These are phyloP conservation scores for Sturmia bella DNA, from an alignment of 2,888 invertebrate genomes.

Conservation along the genomic window DNA sequence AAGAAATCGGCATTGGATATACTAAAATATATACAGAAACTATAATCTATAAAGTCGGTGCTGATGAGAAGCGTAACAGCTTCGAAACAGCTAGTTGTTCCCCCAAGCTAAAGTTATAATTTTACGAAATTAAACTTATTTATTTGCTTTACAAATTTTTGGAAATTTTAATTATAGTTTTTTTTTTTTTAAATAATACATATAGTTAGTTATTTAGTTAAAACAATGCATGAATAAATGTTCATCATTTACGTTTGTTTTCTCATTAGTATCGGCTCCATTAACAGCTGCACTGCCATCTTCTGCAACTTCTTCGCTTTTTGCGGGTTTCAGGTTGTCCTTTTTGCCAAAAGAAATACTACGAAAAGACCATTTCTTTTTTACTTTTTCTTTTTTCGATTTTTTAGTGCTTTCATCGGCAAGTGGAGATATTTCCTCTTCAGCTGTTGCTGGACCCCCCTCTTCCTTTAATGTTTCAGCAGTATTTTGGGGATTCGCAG, in stretches of 20 bases:
- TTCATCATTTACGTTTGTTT: constrained; percentile 75
- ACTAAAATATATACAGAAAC: too few species aligned
- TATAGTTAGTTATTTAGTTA: too few species aligned
- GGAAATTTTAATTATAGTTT: too few species aligned
- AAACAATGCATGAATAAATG: too few species aligned
- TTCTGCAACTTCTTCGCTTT: constrained; percentile 83
- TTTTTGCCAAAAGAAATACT: constrained; percentile 93
- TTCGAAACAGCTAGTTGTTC: too few species aligned
- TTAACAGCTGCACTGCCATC: constrained; percentile 71
- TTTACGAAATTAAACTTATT: too few species aligned
- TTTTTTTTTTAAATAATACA: too few species aligned
- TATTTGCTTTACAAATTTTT: too few species aligned
- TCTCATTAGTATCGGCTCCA: constrained; percentile 69
- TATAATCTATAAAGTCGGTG: too few species aligned
- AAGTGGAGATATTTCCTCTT: constrained; percentile 78
- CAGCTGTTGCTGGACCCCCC: constrained; percentile 67
- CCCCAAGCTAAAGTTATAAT: too few species aligned
- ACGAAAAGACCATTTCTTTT: constrained; percentile 95
- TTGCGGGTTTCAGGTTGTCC: constrained; percentile 92
- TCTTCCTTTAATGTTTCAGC: constrained; percentile 72
- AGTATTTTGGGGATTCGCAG: constrained; percentile 45
- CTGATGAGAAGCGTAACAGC: too few species aligned
- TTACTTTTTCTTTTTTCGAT: constrained; percentile 87
- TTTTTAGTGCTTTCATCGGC: constrained; percentile 83
- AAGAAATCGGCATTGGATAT: too few species aligned